Evolutionary conservation across 2,888 invertebrate genomes (phyloP).

Genomic region (Hirudinaria manillensis): DNA sequence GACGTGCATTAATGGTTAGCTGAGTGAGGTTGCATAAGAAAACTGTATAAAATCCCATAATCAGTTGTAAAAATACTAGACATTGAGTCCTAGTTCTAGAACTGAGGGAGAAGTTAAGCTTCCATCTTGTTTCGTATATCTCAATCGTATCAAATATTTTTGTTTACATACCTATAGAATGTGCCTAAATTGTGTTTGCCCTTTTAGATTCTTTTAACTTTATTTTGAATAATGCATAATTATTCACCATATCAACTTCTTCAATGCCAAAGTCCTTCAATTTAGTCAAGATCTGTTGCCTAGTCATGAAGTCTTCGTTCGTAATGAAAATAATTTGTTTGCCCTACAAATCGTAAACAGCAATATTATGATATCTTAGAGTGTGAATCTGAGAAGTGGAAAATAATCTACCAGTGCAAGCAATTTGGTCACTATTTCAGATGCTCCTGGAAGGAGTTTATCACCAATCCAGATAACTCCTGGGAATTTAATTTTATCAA

Average conservation of each 20-base stretch:
- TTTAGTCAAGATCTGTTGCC: constrained; percentile 5
- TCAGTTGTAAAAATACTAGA: too few relatives aligned
- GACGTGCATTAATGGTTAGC: too few relatives aligned
- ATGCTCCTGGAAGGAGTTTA: not conserved
- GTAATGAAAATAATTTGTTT: constrained; percentile 20
- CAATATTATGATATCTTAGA: not conserved
- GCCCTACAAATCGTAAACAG: not conserved
- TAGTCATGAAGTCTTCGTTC: constrained; percentile 19
- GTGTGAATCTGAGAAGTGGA: not conserved
- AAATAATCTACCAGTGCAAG: constrained; percentile 7
- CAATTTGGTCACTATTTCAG: constrained; percentile 1
- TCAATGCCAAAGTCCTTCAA: constrained; percentile 9
- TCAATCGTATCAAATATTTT: too few relatives aligned
- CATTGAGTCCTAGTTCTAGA: too few relatives aligned
- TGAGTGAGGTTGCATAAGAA: too few relatives aligned
- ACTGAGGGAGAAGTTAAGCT: too few relatives aligned
- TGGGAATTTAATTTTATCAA: not conserved
- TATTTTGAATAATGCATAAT: too few relatives aligned
- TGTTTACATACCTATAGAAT: too few relatives aligned
- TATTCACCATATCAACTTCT: not conserved
- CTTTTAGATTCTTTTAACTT: too few relatives aligned
- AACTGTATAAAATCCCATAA: too few relatives aligned
- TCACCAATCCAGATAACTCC: constrained; percentile 16
- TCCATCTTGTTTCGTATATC: too few relatives aligned
- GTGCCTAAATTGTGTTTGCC: too few relatives aligned